Percentiles rank a stretch among this genome's conserved stretches.
Evolutionary conservation across 2,888 invertebrate species (phyloP).

Genomic region (Meiosimyza decipiens): DNA sequence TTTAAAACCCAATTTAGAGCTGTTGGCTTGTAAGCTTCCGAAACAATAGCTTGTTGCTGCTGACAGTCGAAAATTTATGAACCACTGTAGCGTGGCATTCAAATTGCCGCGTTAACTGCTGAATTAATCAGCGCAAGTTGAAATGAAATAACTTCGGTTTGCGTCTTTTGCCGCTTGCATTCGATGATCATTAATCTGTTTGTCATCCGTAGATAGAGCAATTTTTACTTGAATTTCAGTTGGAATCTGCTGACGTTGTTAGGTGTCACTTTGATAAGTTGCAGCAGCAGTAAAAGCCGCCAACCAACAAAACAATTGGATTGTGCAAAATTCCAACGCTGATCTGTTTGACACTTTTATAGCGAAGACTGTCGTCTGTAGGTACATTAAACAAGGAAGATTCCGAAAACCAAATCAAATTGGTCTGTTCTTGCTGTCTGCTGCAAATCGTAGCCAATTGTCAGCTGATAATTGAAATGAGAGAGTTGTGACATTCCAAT

Average conservation of each 20-base stretch:
- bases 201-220: slow-evolving; percentile 46
- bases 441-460: too few species aligned
- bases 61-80: slow-evolving; percentile 51
- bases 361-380: too few species aligned
- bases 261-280: slow-evolving; percentile 65
- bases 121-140: slow-evolving; percentile 19
- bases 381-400: too few species aligned
- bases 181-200: slow-evolving; percentile 38
- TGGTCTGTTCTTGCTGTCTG: too few species aligned
- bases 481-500: too few species aligned
- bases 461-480: too few species aligned
- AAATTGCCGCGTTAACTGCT: slow-evolving; percentile 40
- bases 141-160: slow-evolving; percentile 13
- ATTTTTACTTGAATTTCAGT: slow-evolving; percentile 52
- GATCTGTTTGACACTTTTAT: slow-evolving; percentile 51
- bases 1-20: slow-evolving; percentile 30
- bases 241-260: slow-evolving; percentile 64
- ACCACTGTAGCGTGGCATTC: slow-evolving; percentile 46
- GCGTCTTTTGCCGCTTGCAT: background rate
- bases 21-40: slow-evolving; percentile 17
- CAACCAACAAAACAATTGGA: slow-evolving; percentile 46
- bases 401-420: too few species aligned
- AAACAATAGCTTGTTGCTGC: slow-evolving; percentile 50
- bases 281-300: slow-evolving; percentile 44
- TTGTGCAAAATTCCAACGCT: slow-evolving; percentile 49